Evolutionary conservation across 1,140 invertebrate species (phyloP).

Genomic region (Paraescarpia echinospica): DNA sequence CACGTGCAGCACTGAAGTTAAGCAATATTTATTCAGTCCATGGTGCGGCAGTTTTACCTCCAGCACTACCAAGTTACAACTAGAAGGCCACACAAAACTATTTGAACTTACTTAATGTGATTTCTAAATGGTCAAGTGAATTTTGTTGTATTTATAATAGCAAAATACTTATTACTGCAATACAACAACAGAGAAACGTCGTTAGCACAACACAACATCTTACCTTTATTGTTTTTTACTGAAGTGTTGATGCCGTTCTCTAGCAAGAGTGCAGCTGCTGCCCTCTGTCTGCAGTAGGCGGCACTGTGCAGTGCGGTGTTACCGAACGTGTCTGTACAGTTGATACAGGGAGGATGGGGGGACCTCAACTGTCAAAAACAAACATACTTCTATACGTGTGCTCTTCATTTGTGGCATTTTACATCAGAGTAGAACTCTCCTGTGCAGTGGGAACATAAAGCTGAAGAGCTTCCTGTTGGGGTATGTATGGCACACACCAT

Average conservation of each 20-base stretch:
- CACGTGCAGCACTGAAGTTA: too few species aligned
- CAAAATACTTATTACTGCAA: neutral
- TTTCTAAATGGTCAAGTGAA: too few species aligned
- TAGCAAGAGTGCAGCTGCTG: constrained; percentile 68
- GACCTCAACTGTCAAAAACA: constrained; percentile 50
- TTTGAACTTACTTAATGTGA: too few species aligned
- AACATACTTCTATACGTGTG: too few species aligned
- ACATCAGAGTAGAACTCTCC: neutral
- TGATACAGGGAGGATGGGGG: constrained; percentile 56
- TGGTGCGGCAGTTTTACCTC: too few species aligned
- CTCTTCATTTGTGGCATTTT: neutral
- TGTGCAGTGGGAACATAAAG: neutral
- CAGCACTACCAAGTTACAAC: too few species aligned
- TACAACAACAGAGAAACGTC: neutral
- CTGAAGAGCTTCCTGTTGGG: neutral
- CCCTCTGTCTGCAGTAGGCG: constrained; percentile 68
- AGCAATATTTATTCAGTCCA: too few species aligned
- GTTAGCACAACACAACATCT: constrained; percentile 31
- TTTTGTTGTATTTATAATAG: constrained; percentile 17
- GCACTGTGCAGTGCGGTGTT: constrained; percentile 73
- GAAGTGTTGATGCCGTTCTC: constrained; percentile 63
- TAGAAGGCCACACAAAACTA: too few species aligned
- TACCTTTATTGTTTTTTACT: constrained; percentile 58
- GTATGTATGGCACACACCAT: neutral
- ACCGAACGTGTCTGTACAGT: constrained; percentile 63